Evolutionary conservation across 1,140 invertebrate species (phyloP).

Genomic region (Anastrepha ludens): DNA sequence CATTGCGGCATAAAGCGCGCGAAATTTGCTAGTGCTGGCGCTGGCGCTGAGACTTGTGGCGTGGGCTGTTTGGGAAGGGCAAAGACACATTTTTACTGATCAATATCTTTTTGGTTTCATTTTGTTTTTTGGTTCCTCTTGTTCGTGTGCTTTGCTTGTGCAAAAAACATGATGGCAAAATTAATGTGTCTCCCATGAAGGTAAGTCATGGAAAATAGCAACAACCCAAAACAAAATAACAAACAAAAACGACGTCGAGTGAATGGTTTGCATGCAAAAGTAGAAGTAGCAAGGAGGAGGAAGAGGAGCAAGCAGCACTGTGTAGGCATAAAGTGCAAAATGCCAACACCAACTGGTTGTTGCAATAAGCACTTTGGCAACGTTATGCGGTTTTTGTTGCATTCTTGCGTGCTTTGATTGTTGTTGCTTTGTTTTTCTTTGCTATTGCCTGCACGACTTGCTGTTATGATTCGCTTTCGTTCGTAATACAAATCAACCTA

Average conservation of each 20-base stretch:
- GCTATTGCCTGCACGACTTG: background rate
- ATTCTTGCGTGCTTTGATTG: constrained; percentile 8
- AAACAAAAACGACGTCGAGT: background rate
- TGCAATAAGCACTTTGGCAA: background rate
- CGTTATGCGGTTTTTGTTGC: background rate
- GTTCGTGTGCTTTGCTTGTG: too few species aligned
- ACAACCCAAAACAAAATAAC: background rate
- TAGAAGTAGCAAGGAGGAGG: background rate
- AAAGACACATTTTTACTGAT: background rate
- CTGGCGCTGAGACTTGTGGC: background rate
- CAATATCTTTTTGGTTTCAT: too few species aligned
- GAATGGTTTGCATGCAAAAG: background rate
- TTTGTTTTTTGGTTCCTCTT: too few species aligned
- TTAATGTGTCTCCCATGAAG: background rate
- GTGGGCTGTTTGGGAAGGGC: constrained; percentile 14
- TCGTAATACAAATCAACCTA: background rate
- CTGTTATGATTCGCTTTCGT: constrained; percentile 22
- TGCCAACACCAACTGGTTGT: background rate
- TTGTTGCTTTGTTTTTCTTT: background rate
- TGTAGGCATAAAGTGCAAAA: constrained; percentile 14
- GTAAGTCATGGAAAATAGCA: background rate
- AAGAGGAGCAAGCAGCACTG: background rate
- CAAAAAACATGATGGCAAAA: background rate
- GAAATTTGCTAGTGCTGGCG: background rate
- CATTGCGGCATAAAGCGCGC: background rate